Base-by-base conservation (phyloP, 2,797 vertebrate species). In the Micropoecilia bifurca region DNA sequence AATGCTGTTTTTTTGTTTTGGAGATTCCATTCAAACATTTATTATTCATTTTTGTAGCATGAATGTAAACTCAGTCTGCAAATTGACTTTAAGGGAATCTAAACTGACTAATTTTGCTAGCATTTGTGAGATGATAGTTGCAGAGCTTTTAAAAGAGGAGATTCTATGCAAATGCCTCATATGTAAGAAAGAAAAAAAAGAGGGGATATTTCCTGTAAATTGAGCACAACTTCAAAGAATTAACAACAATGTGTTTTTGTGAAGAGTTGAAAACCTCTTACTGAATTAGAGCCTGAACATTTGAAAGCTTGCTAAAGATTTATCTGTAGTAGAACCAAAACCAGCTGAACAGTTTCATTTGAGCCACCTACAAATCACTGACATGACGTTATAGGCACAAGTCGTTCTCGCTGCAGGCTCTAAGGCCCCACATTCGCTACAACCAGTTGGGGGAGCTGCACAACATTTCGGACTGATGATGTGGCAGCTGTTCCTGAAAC, bases 401-500 rank as follows among this genome's bases (percentile, higher is more conserved):
- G 2, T 48, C 18, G 6, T 25, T 50, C 14, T 18, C 47, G 33
- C 39, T 66, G 43, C 9, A 1, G 22, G 68, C 22, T 16, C 68
- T 28, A 6, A 14, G 33, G 33, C 45, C 33, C 13, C 13, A 30
- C 2, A 73, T n/a, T 0, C 1, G 16, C 18, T 83, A 84, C 18
- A 59, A 79, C 92, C 94, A 91, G 85, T 80, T 75, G 93, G 88
- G 88, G 93, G 90, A 28, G 89, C 83, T 87, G 66, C 20, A 84
- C 68, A 66, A 33, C 53, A 66, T 83, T 41, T 86, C 74, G 73
- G 78, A 73, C 13, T 93, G 93, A 88, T 94, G 93, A 94, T 92
- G 92, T 95, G 93, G 92, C 90, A 93, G 59, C 78, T 79, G 39
- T 57, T 76, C 76, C 20, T 46, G 50, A 77, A 88, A 90, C 69